These are phyloP conservation scores for Chironex yamaguchii DNA, from an alignment of 30 jellyfish, hydroid and myxozoan species.

Conservation along the genomic window DNA sequence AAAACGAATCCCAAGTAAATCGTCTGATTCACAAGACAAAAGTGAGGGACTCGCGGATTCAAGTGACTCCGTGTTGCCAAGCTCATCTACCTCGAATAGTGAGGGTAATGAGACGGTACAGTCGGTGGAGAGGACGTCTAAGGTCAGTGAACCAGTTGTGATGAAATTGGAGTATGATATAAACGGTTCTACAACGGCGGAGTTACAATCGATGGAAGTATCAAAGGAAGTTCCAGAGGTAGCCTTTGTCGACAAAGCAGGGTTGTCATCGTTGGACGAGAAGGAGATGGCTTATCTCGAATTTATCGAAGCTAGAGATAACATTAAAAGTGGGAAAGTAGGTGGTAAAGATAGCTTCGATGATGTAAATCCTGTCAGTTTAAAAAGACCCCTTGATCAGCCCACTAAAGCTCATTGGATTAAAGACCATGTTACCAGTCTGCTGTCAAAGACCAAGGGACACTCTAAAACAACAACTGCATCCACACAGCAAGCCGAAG, in stretches of 20 bases:
- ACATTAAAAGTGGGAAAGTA: too few relatives aligned
- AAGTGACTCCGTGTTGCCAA: neutral
- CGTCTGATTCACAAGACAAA: neutral
- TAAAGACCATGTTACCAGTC: conserved; percentile 82
- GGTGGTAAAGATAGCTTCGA: neutral
- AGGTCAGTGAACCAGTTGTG: neutral
- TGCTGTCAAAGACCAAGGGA: conserved; percentile 66
- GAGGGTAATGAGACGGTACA: neutral
- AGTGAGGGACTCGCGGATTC: neutral
- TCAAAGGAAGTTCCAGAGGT: neutral
- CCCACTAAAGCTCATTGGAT: conserved; percentile 75
- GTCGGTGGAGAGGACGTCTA: neutral
- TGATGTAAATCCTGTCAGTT: neutral
- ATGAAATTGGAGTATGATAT: neutral
- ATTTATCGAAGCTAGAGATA: neutral
- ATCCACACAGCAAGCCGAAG: neutral
- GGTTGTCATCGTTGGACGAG: neutral
- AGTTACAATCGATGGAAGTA: neutral
- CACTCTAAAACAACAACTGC: conserved; percentile 31
- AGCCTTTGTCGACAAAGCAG: neutral
- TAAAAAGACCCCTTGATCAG: neutral
- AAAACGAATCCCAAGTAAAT: neutral
- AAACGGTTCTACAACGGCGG: neutral
- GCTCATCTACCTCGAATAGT: neutral
- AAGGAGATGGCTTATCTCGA: neutral